These are phyloP conservation scores for Cryptops parisi DNA, from an alignment of 2,888 invertebrate genomes.

Conservation along the genomic window DNA sequence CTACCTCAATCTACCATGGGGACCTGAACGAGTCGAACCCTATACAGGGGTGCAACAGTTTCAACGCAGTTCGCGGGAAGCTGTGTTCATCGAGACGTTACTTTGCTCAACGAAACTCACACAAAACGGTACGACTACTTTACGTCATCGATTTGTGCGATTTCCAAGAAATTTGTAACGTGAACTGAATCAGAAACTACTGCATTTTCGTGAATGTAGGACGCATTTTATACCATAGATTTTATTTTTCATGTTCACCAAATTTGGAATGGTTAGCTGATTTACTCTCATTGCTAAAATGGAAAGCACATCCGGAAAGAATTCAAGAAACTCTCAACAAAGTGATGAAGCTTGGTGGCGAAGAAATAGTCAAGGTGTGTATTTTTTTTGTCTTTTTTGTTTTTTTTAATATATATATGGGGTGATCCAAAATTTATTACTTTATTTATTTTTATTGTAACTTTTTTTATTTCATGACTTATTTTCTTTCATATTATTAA, in stretches of 20 bases:
- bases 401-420: neutral
- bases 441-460: no score
- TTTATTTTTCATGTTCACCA: no score
- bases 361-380: slow-evolving; percentile 64
- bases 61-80: slow-evolving; percentile 68
- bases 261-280: slow-evolving; percentile 49
- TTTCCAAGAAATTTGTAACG: no score
- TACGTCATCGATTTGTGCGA: no score
- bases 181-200: no score
- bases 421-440: no score
- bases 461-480: no score
- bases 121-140: slow-evolving; percentile 55
- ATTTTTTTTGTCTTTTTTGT: neutral
- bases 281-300: slow-evolving; percentile 70
- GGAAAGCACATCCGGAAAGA: slow-evolving; percentile 76
- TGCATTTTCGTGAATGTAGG: neutral
- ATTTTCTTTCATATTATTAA: no score
- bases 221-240: neutral
- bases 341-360: slow-evolving; percentile 63
- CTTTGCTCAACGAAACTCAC: slow-evolving; percentile 94
- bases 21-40: slow-evolving; percentile 18
- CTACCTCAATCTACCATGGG: slow-evolving; percentile 29
- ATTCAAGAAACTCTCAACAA: slow-evolving; percentile 72
- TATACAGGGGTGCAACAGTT: slow-evolving; percentile 36
- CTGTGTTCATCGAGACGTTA: slow-evolving; percentile 61